These are phyloP conservation scores for Vipera ursinii DNA, from an alignment of 2,797 vertebrate genomes.

Conservation along the genomic window DNA sequence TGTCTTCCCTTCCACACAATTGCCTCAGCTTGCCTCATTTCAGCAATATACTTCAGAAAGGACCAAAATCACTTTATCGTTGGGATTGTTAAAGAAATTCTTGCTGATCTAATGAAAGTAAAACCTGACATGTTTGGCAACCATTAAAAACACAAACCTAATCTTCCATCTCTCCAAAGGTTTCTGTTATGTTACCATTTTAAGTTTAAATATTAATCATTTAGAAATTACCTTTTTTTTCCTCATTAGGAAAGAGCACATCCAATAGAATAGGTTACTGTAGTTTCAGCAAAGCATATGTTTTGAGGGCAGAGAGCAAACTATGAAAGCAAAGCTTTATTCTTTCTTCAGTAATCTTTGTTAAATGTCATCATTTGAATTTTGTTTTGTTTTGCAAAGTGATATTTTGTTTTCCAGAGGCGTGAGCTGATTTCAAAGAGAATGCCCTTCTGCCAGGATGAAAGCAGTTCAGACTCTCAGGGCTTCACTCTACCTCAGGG, in stretches of 20 bases:
- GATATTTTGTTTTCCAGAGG: neutral
- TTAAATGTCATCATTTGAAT: neutral
- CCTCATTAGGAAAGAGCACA: neutral
- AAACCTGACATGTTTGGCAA: too few species aligned
- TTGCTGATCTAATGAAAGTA: neutral
- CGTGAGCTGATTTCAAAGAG: neutral
- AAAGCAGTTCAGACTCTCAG: conserved; percentile 3
- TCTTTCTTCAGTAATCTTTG: neutral
- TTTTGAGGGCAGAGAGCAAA: conserved; percentile 1
- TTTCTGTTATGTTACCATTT: neutral
- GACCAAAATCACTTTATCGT: neutral
- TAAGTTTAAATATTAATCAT: neutral
- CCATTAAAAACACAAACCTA: neutral
- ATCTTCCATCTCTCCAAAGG: neutral
- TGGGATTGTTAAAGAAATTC: neutral
- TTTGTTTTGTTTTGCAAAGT: neutral
- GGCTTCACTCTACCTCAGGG: neutral
- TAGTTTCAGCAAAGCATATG: neutral
- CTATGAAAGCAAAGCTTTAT: neutral
- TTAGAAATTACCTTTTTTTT: neutral
- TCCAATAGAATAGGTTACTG: neutral
- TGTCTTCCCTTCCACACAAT: neutral
- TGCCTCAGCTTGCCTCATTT: neutral
- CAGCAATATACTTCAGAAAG: neutral
- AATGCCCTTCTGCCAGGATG: conserved; percentile 8